Base-by-base conservation (phyloP, 1,140 invertebrate species). In the Drosophila ironensis region DNA sequence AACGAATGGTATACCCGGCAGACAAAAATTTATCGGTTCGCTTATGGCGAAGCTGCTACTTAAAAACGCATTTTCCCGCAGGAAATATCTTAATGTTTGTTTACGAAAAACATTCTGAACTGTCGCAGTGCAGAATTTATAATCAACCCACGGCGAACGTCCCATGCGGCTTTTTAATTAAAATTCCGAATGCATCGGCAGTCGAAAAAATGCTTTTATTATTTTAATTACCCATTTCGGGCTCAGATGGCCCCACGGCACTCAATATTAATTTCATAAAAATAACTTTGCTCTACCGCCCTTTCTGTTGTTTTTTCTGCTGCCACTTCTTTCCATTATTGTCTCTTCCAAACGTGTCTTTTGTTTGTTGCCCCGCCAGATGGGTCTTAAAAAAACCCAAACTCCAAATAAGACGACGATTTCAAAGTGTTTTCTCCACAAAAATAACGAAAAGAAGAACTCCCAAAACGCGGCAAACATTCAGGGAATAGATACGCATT, bases 231-330 rank as follows among this genome's bases (percentile, higher is more conserved):
- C 75, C 81, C 84, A 84, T 84, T 84, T 54, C 25, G 46, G 75
- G 69, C 73, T 78, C 69, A 61, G 73, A 60, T 73, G 77, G 70
- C 33, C 47, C 47, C 77, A 51, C 45, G 53, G 54, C 60, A 86
- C 75, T 86, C 73, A 86, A 84, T 84, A 84, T 84, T 86, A 84
- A 84, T 84, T 84, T 84, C 74, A 84, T 86, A 77, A 86, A 86
- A 86, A 78, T 59, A 86, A 61, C 78, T 78, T 81, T 53, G 59
- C 47, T 37, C 12, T 35, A 14, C 30, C 27, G 48, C 51, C 54
- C 7, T 35, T 35, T 14, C 4, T 14, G 12, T 16, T 7, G 20
- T 5, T 22, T 2, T 5, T 22, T 2, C 20, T 22, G 20, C 20
- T 54, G 68, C 68, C 40, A 33, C 30, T 47, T 41, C 56, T 75